A percentile compares a stretch with the other conserved stretches of the same genome.
Conservation (phyloP, 2,888 invertebrate genomes). For the Xiphydria camelus region DNA sequence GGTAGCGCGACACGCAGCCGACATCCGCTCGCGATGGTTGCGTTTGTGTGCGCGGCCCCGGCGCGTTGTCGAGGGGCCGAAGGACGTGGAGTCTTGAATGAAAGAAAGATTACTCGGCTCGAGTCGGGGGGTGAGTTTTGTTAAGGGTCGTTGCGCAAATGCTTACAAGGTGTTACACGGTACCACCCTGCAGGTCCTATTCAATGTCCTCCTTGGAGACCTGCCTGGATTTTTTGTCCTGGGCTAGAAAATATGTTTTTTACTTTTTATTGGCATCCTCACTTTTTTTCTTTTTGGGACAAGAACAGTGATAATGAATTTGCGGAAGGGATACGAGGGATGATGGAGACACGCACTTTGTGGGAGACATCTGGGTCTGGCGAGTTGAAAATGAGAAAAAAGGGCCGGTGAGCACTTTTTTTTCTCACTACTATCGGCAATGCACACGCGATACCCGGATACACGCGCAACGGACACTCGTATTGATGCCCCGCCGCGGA, state of each 20-base stretch:
- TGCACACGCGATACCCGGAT: no score
- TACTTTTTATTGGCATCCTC: not conserved
- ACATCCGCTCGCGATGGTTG: not conserved
- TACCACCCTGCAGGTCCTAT: conserved; percentile 36
- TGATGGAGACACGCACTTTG: no score
- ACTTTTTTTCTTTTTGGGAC: no score
- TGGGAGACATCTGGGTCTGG: no score
- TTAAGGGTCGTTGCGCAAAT: conserved; percentile 35
- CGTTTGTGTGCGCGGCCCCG: not conserved
- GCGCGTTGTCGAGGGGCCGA: not conserved
- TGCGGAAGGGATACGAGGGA: no score
- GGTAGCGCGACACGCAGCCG: not conserved
- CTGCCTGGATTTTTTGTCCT: not conserved
- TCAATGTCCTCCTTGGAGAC: conserved; percentile 8
- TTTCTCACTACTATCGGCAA: no score
- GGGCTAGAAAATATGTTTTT: not conserved
- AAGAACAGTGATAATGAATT: no score
- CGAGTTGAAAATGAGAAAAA: no score
- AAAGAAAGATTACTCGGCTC: conserved; percentile 30
- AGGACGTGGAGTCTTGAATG: conserved; percentile 22
- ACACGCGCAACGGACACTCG: no score
- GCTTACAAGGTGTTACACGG: conserved; percentile 38
- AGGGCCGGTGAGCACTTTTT: no score
- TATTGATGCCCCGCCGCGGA: no score
- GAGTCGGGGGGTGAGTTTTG: conserved; percentile 8